Evolutionary conservation across 2,888 invertebrate species (phyloP).

Genomic region (Brachypterus glaber): DNA sequence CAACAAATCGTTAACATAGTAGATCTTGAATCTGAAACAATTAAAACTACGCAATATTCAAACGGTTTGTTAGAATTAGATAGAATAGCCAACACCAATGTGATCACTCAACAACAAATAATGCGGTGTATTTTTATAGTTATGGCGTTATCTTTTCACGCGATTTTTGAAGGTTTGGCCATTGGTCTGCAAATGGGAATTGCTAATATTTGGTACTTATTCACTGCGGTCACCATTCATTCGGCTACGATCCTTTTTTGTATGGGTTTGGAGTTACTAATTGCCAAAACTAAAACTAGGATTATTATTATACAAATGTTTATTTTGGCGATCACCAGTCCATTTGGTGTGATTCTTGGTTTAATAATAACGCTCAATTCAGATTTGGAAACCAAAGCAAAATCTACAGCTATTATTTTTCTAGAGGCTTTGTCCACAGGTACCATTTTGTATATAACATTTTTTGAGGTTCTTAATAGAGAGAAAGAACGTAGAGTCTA

Average conservation of each 20-base stretch:
- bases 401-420: conserved; percentile 37
- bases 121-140: conserved; percentile 40
- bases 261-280: conserved; percentile 44
- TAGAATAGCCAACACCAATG: conserved; percentile 23
- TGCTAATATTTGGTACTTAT: conserved; percentile 44
- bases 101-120: conserved; percentile 33
- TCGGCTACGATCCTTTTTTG: conserved; percentile 46
- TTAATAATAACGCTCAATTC: conserved; percentile 38
- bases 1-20: conserved; percentile 3
- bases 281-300: conserved; percentile 37
- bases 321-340: conserved; percentile 42
- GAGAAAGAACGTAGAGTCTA: conserved; percentile 38
- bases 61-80: conserved; percentile 26
- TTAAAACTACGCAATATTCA: conserved; percentile 15
- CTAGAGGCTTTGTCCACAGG: conserved; percentile 44
- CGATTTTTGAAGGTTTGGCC: conserved; percentile 47
- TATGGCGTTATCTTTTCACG: conserved; percentile 46
- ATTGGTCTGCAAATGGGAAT: conserved; percentile 42
- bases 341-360: conserved; percentile 43
- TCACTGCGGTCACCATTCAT: conserved; percentile 45
- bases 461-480: conserved; percentile 44
- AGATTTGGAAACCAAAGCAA: conserved; percentile 31
- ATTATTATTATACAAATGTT: conserved; percentile 40
- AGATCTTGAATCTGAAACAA: conserved; percentile 2
- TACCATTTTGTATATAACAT: conserved; percentile 45